Conservation (phyloP, 2,797 vertebrate genomes). For the Neosilurus hyrtlii region DNA sequence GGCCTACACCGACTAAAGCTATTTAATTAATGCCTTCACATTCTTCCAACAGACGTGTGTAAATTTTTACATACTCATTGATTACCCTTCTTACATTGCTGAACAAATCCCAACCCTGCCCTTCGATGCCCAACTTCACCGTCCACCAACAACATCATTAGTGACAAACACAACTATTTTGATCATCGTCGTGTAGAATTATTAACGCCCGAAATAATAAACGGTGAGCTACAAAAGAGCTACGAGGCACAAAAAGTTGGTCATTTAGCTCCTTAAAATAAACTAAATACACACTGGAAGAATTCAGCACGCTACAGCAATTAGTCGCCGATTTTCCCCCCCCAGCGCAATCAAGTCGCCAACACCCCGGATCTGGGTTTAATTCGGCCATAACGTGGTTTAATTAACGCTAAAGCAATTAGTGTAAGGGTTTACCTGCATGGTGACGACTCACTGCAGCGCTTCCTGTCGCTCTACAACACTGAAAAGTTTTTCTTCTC, state of each 20-base stretch:
- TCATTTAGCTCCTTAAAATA: slow-evolving; percentile 71
- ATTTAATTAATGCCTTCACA: slow-evolving; percentile 81
- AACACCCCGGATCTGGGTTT: slow-evolving; percentile 61
- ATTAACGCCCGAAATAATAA: slow-evolving; percentile 58
- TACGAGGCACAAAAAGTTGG: slow-evolving; percentile 70
- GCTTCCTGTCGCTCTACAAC: slow-evolving; percentile 75
- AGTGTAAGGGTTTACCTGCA: slow-evolving; percentile 80
- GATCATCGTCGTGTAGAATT: slow-evolving; percentile 36
- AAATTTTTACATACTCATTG: slow-evolving; percentile 63
- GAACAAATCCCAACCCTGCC: slow-evolving; percentile 57
- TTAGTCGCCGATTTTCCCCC: slow-evolving; percentile 56
- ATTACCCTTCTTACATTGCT: slow-evolving; percentile 62
- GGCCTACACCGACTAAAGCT: slow-evolving; percentile 76
- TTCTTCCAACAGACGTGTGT: slow-evolving; percentile 75
- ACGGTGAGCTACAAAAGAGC: slow-evolving; percentile 1
- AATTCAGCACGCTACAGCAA: slow-evolving; percentile 50
- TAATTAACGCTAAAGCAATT: slow-evolving; percentile 80
- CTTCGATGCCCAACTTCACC: slow-evolving; percentile 47
- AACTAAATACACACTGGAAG: slow-evolving; percentile 43
- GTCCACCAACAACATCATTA: slow-evolving; percentile 22
- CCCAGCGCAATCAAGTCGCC: slow-evolving; percentile 53
- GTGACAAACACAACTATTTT: slow-evolving; percentile 11
- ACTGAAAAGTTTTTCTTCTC: slow-evolving; percentile 76
- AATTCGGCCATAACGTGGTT: slow-evolving; percentile 66
- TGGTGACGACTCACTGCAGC: slow-evolving; percentile 76